Evolutionary conservation across 2,113 vertebrate genomes (phyloP), one percentile per base, ranked within the genome.

Genomic region (Hypomesus transpacificus): DNA sequence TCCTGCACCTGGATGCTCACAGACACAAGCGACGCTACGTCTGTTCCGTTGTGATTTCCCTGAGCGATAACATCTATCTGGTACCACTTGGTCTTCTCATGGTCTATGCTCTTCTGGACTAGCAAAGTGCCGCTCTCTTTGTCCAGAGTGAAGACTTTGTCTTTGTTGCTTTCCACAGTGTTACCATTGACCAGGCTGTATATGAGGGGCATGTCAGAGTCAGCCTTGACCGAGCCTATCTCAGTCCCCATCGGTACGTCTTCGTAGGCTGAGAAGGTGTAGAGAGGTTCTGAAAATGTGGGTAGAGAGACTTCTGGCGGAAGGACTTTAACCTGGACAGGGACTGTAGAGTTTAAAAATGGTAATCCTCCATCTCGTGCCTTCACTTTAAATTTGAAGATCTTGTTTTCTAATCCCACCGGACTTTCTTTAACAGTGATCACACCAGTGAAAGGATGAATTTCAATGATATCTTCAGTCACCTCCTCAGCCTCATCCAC

Each of bases 101-200:
- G 94, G 75, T 99, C 97, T 26, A 99, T 88, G 17, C 89, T 87
- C 70, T 97, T 98, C 80, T 94, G 92, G 75, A 99, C 61, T 62
- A 94, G 92, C 79, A 99, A 77, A 52, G 92, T 88, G 8, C 97
- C 97, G 0, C 94, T 96, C 71, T 94, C 92, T 69, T 87, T 70
- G 5, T 99, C 95, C 78, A 99, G 70, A 14, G 89, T 91, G 82
- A 99, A 98, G 52, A 94, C 92, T 26, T 92, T 92, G 0, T 96
- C 95, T 57, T 90, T 94, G 86, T 99, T 99, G 85, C 96, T 98
- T 79, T 98, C 96, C 5, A 95, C 86, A 0, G 95, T 98, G 80
- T 96, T 95, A 53, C 97, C 97, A 31, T 96, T 91, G 14, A 99
- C 96, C 51, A 99, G 86, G 78, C 96, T 99, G 72, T 99, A 99